Base-by-base conservation (phyloP, 2,888 invertebrate genomes). In the Proisotoma minuta region DNA sequence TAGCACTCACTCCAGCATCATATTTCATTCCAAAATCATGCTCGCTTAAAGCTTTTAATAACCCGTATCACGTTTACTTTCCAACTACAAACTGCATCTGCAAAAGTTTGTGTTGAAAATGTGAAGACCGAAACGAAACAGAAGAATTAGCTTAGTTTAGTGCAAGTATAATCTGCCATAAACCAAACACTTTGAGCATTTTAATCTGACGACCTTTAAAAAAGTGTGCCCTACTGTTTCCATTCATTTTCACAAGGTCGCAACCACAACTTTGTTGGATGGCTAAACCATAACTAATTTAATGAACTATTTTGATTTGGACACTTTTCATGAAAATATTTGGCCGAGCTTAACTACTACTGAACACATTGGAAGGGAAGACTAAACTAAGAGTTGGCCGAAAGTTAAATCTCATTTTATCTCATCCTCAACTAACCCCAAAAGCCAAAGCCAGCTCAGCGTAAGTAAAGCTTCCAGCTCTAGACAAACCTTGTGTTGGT, bases 371-470 rank as follows among this genome's bases (percentile, higher is more conserved):
- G 4, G 28, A 52, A 28, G 24, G n/a, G 34, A 34, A 34, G 34
- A 26, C 52, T 28, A 10, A 28, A 28, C 15, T 8, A 27, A 27
- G 22, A 52, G 27, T 52, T 26, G 28, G 26, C 27, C 18, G 28
- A 52, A 52, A 52, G 52, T 52, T 52, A 52, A 52, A 52, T 52
- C 52, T 52, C 52, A 52, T 52, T 28, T 24, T 28, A 52, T 52
- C 50, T 50, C 52, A 27, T 52, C 52, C 4, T 52, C 27, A 52
- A 34, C 34, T 34, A 34, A 52, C 52, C 52, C 34, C 34, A 34
- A 34, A 34, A 34, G 34, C 34, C 34, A 34, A 34, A 8, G 8
- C 34, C 34, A 34, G 34, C 34, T 10, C 34, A 34, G 34, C 34
- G 15, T 10, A 34, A 34, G 34, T 34, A 34, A 8, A 34, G 34